phyloP scores from a whole-genome alignment of 2,113 vertebrate species.

The Atractosteus spatula region DNA sequence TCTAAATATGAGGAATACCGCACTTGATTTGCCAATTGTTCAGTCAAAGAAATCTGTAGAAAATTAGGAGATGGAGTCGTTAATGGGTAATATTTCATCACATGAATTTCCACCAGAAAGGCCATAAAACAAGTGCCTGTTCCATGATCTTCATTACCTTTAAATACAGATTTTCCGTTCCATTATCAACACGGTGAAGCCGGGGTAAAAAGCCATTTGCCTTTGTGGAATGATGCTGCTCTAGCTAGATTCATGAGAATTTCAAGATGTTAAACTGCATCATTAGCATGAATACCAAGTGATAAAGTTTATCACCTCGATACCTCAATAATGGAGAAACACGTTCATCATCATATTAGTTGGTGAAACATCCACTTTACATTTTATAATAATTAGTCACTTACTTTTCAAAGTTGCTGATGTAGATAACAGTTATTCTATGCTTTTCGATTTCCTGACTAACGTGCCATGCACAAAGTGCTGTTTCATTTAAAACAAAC shows the following conservation, averaged over 20 bases:
- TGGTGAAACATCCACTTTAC: conserved; percentile 18
- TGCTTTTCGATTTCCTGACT: neutral
- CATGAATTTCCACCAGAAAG: neutral
- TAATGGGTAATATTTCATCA: too few relatives aligned
- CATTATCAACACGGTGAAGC: neutral
- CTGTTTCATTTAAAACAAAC: neutral
- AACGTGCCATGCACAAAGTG: neutral
- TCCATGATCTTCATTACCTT: neutral
- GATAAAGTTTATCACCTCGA: conserved; percentile 7
- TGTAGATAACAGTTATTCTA: neutral
- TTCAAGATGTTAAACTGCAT: conserved; percentile 13
- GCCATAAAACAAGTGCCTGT: neutral
- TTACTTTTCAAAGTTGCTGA: conserved; percentile 3
- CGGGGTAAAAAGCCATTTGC: neutral
- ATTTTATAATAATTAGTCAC: conserved; percentile 22
- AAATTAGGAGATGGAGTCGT: too few relatives aligned
- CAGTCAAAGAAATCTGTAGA: too few relatives aligned
- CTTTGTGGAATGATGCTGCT: too few relatives aligned
- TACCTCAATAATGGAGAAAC: neutral
- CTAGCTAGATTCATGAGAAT: conserved; percentile 10
- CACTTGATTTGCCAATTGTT: too few relatives aligned
- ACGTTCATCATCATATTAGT: conserved; percentile 10
- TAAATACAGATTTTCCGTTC: conserved; percentile 1
- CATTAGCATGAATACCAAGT: conserved; percentile 12
- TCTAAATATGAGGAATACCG: too few relatives aligned